Evolutionary conservation across 2,888 invertebrate genomes (phyloP).

Genomic region (Leptura quadrifasciata): DNA sequence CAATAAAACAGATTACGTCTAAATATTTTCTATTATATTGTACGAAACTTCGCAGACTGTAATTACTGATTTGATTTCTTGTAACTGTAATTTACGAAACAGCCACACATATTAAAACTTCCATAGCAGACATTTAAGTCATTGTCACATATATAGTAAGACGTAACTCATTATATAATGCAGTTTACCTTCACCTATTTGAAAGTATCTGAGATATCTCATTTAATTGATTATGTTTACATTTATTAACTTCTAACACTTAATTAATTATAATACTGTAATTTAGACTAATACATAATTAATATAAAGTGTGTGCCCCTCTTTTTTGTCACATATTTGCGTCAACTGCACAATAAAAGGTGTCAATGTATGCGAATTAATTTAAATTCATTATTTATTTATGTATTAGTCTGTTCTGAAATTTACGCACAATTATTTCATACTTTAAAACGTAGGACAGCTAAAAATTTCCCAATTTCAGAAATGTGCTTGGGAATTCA

Average conservation of each 20-base stretch:
- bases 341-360: constrained; percentile 21
- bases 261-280: constrained; percentile 17
- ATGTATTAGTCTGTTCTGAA: background rate
- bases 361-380: constrained; percentile 32
- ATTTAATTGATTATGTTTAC: constrained; percentile 28
- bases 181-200: constrained; percentile 30
- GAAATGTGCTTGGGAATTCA: too few relatives aligned
- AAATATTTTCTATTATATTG: too few relatives aligned
- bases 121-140: background rate
- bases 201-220: constrained; percentile 15
- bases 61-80: too few relatives aligned
- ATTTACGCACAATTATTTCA: background rate
- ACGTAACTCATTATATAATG: background rate
- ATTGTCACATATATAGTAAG: background rate
- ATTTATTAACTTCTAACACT: constrained; percentile 10
- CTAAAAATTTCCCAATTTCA: too few relatives aligned
- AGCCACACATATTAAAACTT: too few relatives aligned
- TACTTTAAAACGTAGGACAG: too few relatives aligned
- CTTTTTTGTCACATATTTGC: constrained; percentile 16
- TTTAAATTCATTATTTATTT: constrained; percentile 12
- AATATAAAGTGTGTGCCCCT: background rate
- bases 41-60: too few relatives aligned
- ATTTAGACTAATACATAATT: constrained; percentile 22
- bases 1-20: too few relatives aligned
- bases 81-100: too few relatives aligned